phyloP scores from a whole-genome alignment of 1,140 invertebrate genomes.

The Cydia pomonella region DNA sequence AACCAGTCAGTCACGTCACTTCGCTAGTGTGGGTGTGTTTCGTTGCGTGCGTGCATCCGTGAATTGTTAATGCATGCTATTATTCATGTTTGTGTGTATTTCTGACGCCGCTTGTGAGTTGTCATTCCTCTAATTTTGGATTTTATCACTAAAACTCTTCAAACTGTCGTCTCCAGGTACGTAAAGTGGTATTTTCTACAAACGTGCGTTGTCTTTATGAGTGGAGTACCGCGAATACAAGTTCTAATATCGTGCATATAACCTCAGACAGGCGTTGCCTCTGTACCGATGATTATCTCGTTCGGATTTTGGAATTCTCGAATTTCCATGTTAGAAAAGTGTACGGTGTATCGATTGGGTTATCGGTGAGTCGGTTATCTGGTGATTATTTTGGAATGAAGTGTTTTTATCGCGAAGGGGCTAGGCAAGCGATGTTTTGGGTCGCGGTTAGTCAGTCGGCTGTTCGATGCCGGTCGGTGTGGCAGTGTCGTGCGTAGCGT shows the following conservation, averaged over 20 bases:
- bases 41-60: slow-evolving; percentile 55
- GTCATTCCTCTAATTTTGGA: slow-evolving; percentile 73
- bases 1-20: slow-evolving; percentile 70
- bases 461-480: slow-evolving; percentile 68
- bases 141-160: slow-evolving; percentile 77
- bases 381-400: slow-evolving; percentile 54
- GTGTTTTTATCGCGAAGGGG: slow-evolving; percentile 63
- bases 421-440: slow-evolving; percentile 37
- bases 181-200: slow-evolving; percentile 49
- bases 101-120: slow-evolving; percentile 75
- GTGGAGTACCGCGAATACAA: slow-evolving; percentile 34
- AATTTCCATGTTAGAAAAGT: slow-evolving; percentile 40
- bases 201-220: slow-evolving; percentile 30
- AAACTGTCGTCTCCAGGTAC: slow-evolving; percentile 74
- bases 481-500: slow-evolving; percentile 64
- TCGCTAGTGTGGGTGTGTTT: slow-evolving; percentile 64
- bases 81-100: slow-evolving; percentile 75
- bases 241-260: slow-evolving; percentile 47
- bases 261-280: slow-evolving; percentile 73
- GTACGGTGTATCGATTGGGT: slow-evolving; percentile 48
- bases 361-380: slow-evolving; percentile 63
- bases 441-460: slow-evolving; percentile 62
- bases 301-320: neutral
- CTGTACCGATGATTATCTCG: slow-evolving; percentile 33
- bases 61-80: slow-evolving; percentile 52